Conservation (phyloP, 2,888 invertebrate genomes). For the Leptinotarsa peninsularis region DNA sequence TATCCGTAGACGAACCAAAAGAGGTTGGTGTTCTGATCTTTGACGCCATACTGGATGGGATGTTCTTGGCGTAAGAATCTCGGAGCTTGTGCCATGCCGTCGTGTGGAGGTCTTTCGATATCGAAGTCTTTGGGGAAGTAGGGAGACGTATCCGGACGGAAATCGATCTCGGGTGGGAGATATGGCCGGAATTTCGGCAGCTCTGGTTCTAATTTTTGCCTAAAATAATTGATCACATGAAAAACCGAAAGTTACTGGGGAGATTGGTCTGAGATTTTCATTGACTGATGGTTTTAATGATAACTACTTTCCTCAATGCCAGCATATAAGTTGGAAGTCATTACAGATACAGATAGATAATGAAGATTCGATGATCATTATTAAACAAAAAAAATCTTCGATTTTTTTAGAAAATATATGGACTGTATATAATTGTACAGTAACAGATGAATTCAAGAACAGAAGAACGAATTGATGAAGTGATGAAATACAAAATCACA, state of each 20-base stretch:
- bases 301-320: no score
- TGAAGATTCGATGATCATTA: no score
- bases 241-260: background rate
- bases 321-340: no score
- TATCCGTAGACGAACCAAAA: conserved; percentile 97
- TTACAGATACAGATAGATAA: no score
- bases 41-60: conserved; percentile 91
- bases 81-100: conserved; percentile 85
- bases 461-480: background rate
- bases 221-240: conserved; percentile 51
- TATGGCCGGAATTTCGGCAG: conserved; percentile 84
- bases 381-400: no score
- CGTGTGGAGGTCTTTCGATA: conserved; percentile 87
- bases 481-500: background rate
- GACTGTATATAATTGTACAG: no score
- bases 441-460: no score
- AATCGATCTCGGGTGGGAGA: conserved; percentile 83
- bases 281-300: no score
- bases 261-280: no score
- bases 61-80: conserved; percentile 88
- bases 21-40: conserved; percentile 89
- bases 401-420: no score
- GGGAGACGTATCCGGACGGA: conserved; percentile 85
- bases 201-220: conserved; percentile 82
- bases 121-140: conserved; percentile 94